These are phyloP conservation scores for Panulirus ornatus DNA, from an alignment of 1,140 invertebrate species.

Conservation along the genomic window DNA sequence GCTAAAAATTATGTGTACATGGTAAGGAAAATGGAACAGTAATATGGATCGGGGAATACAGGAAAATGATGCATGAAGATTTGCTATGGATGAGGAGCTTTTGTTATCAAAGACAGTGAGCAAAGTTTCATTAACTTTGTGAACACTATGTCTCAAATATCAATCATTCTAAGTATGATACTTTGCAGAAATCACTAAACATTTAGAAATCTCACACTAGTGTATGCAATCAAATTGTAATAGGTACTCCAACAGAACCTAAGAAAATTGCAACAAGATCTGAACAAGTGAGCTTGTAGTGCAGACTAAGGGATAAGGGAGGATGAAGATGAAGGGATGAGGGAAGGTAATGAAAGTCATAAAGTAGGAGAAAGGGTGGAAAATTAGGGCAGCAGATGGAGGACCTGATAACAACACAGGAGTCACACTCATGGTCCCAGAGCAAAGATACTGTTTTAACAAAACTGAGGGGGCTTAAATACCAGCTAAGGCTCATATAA, in stretches of 20 bases:
- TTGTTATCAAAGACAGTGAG: neutral
- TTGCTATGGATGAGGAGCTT: neutral
- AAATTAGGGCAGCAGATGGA: slow-evolving; percentile 64
- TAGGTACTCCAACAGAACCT: neutral
- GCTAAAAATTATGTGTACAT: neutral
- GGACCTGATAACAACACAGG: slow-evolving; percentile 68
- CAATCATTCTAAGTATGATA: neutral
- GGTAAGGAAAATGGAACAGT: neutral
- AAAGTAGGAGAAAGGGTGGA: slow-evolving; percentile 41
- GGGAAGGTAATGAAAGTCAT: slow-evolving; percentile 12
- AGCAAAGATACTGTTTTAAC: slow-evolving; percentile 35
- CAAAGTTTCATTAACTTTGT: neutral
- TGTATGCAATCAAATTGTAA: no score
- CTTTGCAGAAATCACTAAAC: neutral
- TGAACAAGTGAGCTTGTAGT: neutral
- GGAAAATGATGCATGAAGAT: neutral
- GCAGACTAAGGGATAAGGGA: slow-evolving; percentile 11
- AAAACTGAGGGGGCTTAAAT: slow-evolving; percentile 46
- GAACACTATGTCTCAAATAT: neutral
- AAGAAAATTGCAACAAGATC: neutral
- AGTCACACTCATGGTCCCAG: slow-evolving; percentile 49
- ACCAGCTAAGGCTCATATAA: slow-evolving; percentile 40
- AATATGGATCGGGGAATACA: neutral
- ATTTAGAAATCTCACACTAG: neutral
- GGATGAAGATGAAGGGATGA: slow-evolving; percentile 16